Conservation (phyloP, 2,888 invertebrate genomes). For the Lepidocyrtinus sp. region DNA sequence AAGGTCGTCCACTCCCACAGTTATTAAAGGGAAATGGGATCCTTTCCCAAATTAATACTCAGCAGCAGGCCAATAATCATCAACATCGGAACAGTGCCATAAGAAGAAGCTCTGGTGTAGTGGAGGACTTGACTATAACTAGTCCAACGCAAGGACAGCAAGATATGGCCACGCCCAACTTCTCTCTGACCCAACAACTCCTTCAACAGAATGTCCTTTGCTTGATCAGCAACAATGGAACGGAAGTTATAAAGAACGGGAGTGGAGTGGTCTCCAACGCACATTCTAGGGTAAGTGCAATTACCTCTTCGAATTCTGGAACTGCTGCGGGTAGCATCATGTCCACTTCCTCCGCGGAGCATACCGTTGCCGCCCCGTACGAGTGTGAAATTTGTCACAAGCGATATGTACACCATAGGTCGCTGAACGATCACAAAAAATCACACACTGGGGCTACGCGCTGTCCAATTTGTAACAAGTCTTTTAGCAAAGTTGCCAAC, state of each 20-base stretch:
- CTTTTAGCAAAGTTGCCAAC: constrained; percentile 64
- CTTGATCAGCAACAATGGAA: constrained; percentile 42
- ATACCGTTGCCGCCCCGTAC: constrained; percentile 37
- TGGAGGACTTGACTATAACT: constrained; percentile 40
- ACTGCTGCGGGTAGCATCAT: background rate
- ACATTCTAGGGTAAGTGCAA: constrained; percentile 43
- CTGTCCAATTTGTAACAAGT: constrained; percentile 60
- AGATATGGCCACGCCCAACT: constrained; percentile 49
- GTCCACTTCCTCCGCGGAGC: background rate
- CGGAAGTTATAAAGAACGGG: constrained; percentile 38
- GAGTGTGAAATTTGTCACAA: constrained; percentile 63
- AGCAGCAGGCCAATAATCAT: background rate
- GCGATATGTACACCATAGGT: constrained; percentile 57
- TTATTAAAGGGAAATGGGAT: background rate
- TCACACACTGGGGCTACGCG: constrained; percentile 63
- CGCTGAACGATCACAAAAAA: constrained; percentile 62
- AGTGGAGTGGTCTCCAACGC: constrained; percentile 2
- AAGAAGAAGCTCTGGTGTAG: too few species aligned
- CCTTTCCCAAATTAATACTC: background rate
- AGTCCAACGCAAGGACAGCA: constrained; percentile 30
- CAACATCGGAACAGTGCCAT: background rate
- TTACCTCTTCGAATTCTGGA: constrained; percentile 12
- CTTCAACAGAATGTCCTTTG: constrained; percentile 51
- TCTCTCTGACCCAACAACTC: constrained; percentile 51
- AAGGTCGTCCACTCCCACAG: background rate